These are phyloP conservation scores for Steinernema khuongi DNA, from an alignment of 1,140 invertebrate genomes.

Conservation along the genomic window DNA sequence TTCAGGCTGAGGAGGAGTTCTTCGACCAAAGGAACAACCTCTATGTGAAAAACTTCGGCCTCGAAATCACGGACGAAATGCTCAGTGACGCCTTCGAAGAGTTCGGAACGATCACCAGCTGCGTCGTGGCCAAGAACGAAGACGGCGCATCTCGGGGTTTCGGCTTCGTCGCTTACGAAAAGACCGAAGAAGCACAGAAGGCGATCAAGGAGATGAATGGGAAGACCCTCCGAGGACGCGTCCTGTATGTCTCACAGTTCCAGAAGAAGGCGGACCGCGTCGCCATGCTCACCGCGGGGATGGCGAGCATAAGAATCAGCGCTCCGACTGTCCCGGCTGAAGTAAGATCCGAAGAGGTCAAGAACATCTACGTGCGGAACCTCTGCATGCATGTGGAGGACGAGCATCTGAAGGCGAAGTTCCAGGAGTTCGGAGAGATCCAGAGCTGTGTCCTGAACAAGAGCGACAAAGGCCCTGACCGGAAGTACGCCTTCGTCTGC, in stretches of 20 bases:
- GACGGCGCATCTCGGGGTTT: background rate
- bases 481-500: too few species aligned
- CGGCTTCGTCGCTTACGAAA: background rate
- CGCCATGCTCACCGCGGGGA: too few species aligned
- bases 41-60: background rate
- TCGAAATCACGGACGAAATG: background rate
- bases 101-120: background rate
- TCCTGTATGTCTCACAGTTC: background rate
- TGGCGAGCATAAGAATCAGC: too few species aligned
- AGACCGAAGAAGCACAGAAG: background rate
- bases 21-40: background rate
- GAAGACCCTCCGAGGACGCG: background rate
- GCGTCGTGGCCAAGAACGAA: background rate
- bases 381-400: too few species aligned
- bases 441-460: too few species aligned
- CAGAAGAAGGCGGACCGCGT: background rate
- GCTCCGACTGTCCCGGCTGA: too few species aligned
- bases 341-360: background rate
- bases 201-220: background rate
- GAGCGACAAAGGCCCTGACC: too few species aligned
- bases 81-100: background rate
- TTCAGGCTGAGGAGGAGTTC: background rate
- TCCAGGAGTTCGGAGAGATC: too few species aligned
- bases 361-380: background rate
- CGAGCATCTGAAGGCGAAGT: too few species aligned